Percentiles rank a stretch among this genome's conserved stretches.
phyloP scores from a whole-genome alignment of 1,140 invertebrate species.

The Drosophila arawakana region DNA sequence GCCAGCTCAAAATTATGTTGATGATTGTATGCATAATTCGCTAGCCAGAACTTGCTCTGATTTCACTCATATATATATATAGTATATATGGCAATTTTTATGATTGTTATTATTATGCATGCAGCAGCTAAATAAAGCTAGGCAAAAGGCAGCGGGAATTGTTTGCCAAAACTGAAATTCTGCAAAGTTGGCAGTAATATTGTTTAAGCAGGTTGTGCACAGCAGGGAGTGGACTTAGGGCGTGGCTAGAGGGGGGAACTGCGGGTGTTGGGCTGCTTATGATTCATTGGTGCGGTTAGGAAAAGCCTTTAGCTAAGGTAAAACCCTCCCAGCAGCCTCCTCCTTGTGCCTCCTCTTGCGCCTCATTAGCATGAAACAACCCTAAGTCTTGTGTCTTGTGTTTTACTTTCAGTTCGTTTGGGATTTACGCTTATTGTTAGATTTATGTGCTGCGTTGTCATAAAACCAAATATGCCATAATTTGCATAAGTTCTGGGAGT shows the following conservation, averaged over 20 bases:
- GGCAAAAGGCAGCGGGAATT: slow-evolving; percentile 3
- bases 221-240: slow-evolving; percentile 26
- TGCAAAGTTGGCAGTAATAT: slow-evolving; percentile 67
- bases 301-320: slow-evolving; percentile 55
- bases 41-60: neutral
- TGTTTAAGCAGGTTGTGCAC: slow-evolving; percentile 37
- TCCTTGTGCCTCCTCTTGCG: neutral
- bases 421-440: slow-evolving; percentile 54
- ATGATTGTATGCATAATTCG: slow-evolving; percentile 62
- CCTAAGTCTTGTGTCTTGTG: slow-evolving; percentile 29
- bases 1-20: slow-evolving; percentile 40
- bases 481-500: slow-evolving; percentile 46
- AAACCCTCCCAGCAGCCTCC: slow-evolving; percentile 15
- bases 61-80: slow-evolving; percentile 2
- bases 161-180: slow-evolving; percentile 33
- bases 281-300: slow-evolving; percentile 64
- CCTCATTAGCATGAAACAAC: slow-evolving; percentile 73
- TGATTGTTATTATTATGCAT: slow-evolving; percentile 77
- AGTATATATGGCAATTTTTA: slow-evolving; percentile 52
- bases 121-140: slow-evolving; percentile 37
- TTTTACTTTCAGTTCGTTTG: slow-evolving; percentile 25
- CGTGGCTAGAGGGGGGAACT: slow-evolving; percentile 1
- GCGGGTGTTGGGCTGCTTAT: slow-evolving; percentile 33
- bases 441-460: slow-evolving; percentile 72
- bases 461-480: slow-evolving; percentile 69